Evolutionary conservation across 2,888 invertebrate genomes (phyloP).

Genomic region (Amphipoea oculea): DNA sequence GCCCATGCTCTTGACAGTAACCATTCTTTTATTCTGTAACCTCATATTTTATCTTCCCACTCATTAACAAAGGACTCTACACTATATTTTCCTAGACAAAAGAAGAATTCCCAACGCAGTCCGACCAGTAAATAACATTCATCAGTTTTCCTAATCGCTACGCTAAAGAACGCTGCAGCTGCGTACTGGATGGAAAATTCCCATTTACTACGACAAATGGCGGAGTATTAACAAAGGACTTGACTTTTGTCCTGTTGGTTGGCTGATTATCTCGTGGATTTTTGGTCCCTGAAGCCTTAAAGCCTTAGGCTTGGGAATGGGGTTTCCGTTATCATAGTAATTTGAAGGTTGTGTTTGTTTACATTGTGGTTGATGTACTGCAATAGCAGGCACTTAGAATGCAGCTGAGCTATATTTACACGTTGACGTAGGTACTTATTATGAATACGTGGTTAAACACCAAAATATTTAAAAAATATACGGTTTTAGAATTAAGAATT

Average conservation of each 20-base stretch:
- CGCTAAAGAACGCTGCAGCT: conserved; percentile 45
- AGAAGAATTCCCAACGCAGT: conserved; percentile 26
- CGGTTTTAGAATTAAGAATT: too few relatives aligned
- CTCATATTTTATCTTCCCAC: conserved; percentile 7
- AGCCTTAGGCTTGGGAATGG: background rate
- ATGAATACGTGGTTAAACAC: too few relatives aligned
- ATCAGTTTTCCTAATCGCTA: conserved; percentile 60
- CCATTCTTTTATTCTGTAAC: background rate
- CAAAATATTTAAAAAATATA: too few relatives aligned
- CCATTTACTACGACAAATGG: conserved; percentile 58
- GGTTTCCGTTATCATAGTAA: background rate
- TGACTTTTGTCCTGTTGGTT: conserved; percentile 50
- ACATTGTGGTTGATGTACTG: background rate
- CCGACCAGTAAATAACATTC: conserved; percentile 47
- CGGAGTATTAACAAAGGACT: conserved; percentile 54
- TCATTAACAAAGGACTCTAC: conserved; percentile 10
- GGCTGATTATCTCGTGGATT: conserved; percentile 33
- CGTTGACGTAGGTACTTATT: too few relatives aligned
- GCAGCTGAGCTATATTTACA: too few relatives aligned
- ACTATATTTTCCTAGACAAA: conserved; percentile 19
- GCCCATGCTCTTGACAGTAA: background rate
- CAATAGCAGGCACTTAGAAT: too few relatives aligned
- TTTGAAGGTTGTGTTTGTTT: conserved; percentile 6
- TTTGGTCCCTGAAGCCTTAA: conserved; percentile 3
- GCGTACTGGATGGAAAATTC: conserved; percentile 55